Percentiles rank a stretch among this genome's conserved stretches.
Evolutionary conservation across 1,140 invertebrate genomes (phyloP).

Genomic region (Whitmania pigra): DNA sequence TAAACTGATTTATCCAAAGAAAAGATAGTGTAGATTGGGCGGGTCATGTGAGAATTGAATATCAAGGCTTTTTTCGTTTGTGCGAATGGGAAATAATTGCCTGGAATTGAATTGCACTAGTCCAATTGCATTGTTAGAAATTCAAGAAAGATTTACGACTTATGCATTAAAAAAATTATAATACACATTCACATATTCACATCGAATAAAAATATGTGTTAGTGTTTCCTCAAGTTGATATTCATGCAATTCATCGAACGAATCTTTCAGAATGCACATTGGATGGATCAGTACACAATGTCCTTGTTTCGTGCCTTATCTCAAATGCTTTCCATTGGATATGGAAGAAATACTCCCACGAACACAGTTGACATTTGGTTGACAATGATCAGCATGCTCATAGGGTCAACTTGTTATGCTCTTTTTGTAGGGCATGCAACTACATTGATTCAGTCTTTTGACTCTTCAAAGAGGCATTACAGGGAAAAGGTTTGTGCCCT

Average conservation of each 20-base stretch:
- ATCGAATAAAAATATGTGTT: too few species aligned
- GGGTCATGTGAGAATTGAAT: too few species aligned
- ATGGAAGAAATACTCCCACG: conserved; percentile 68
- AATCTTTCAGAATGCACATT: conserved; percentile 65
- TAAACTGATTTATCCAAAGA: too few species aligned
- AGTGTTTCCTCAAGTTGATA: too few species aligned
- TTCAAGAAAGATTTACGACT: too few species aligned
- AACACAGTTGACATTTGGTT: conserved; percentile 91
- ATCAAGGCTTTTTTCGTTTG: too few species aligned
- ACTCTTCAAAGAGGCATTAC: conserved; percentile 84
- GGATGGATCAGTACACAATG: conserved; percentile 92
- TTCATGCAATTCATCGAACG: neutral
- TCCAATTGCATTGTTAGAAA: too few species aligned
- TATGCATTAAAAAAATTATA: too few species aligned
- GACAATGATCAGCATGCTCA: conserved; percentile 90
- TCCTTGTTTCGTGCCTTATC: conserved; percentile 92
- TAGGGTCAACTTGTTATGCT: conserved; percentile 66
- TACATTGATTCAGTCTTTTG: conserved; percentile 86
- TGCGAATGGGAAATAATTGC: too few species aligned
- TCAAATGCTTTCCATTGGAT: conserved; percentile 86
- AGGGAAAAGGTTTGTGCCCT: conserved; percentile 65
- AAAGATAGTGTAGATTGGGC: too few species aligned
- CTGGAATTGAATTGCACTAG: too few species aligned
- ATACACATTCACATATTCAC: too few species aligned
- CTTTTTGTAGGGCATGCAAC: conserved; percentile 89